Base-by-base conservation (phyloP, 2,888 invertebrate genomes). In the Epinotia bilunana region DNA sequence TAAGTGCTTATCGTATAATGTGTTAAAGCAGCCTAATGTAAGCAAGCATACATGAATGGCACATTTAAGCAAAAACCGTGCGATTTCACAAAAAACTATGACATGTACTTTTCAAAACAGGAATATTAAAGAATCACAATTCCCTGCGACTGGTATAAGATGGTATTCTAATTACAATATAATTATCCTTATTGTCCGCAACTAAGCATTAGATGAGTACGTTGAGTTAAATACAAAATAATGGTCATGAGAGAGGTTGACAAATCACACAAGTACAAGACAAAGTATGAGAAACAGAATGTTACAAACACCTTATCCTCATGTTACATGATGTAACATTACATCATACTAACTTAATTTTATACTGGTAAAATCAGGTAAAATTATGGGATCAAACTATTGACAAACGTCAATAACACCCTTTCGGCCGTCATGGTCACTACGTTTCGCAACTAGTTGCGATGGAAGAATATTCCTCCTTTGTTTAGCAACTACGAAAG, bases 181-280 rank as follows among this genome's bases (percentile, higher is more conserved):
- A 33, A 65, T 65, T n/a, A 33, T n/a, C 28, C 28, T 65, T 49
- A 64, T n/a, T 49, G 46, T 6, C 65, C 33, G 23, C 13, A 11
- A 12, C 65, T 28, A 53, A 49, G 16, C 9, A 28, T 49, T 49
- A 49, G 49, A 53, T 1, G 13, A 16, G 13, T 23, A 65, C 53
- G 49, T 3, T 49, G 23, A 65, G 53, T 46, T 65, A 65, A 65
- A 65, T 65, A 65, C 53, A 65, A 13, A 28, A 53, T 65, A 65
- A 65, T 55, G 28, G 5, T 23, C 13, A 53, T 53, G 5, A 12
- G 28, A 53, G n/a, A 49, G 28, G 65, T 65, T 53, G 6, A 23
- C n/a, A 53, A 33, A 53, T 53, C 12, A 65, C 65, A 18, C 49
- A 53, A 23, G 28, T 16, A 6, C 6, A 20, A 5, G 9, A 16